Conservation (phyloP, 2,797 vertebrate species). For the Parauchenoglanis ngamensis region DNA sequence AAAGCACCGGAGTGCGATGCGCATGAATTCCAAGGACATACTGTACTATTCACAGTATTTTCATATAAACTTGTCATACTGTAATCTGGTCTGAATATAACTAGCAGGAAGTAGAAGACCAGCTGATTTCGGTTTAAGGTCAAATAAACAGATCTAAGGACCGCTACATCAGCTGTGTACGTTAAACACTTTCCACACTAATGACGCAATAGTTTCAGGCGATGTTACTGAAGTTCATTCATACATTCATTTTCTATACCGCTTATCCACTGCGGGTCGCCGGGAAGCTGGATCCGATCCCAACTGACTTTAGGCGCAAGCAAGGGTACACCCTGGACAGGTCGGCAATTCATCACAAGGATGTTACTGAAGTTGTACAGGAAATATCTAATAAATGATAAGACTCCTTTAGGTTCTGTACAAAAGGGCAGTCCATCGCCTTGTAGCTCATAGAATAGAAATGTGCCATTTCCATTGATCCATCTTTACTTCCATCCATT, state of each 20-base stretch:
- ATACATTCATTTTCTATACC: no score
- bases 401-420: neutral
- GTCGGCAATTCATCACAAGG: no score
- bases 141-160: neutral
- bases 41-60: neutral
- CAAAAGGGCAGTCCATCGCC: neutral
- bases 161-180: neutral
- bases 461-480: neutral
- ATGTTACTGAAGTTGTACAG: no score
- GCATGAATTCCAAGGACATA: constrained; percentile 20
- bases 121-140: neutral
- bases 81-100: neutral
- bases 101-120: neutral
- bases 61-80: neutral
- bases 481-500: neutral
- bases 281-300: no score
- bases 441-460: neutral
- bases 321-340: no score
- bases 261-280: no score
- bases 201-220: no score
- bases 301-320: no score
- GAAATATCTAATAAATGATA: neutral
- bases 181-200: neutral
- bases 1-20: constrained; percentile 19
- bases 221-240: no score